Percentiles rank a stretch among this genome's conserved stretches.
phyloP scores from a whole-genome alignment of 2,888 invertebrate genomes.

The Julus scanicus region DNA sequence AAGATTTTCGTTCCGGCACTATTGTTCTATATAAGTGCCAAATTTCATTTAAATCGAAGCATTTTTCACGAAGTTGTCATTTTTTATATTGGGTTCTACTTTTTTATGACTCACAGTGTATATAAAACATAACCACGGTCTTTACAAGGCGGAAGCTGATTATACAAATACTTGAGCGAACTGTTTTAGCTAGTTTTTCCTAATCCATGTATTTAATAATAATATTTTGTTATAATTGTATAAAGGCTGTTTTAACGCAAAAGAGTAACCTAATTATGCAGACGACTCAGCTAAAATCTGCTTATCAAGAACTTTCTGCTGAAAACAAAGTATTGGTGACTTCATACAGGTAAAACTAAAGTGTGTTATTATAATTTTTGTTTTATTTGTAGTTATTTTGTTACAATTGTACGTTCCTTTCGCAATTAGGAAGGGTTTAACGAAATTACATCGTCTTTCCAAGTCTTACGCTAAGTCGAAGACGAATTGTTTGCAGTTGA shows the following conservation, averaged over 20 bases:
- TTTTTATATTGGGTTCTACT: no score
- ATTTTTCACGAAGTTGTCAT: no score
- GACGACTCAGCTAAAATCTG: neutral
- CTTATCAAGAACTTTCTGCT: neutral
- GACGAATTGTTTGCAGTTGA: constrained; percentile 5
- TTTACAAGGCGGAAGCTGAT: no score
- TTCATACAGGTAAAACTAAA: neutral
- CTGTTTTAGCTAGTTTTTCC: neutral
- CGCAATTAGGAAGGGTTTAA: neutral
- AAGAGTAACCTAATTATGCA: neutral
- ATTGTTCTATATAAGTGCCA: no score
- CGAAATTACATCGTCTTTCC: neutral
- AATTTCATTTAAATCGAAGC: no score
- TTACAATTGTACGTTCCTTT: neutral
- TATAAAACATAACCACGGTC: no score
- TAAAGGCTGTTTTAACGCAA: neutral
- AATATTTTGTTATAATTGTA: no score
- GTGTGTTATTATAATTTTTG: no score
- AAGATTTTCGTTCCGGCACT: no score
- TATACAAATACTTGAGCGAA: neutral
- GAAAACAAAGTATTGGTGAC: neutral
- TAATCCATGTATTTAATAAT: neutral
- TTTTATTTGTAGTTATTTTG: neutral
- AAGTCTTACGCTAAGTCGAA: neutral
- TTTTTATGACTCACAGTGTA: no score